Percentiles rank a stretch among this genome's conserved stretches.
phyloP scores from a whole-genome alignment of 1,140 invertebrate species.

The Ostrea denselamellosa region DNA sequence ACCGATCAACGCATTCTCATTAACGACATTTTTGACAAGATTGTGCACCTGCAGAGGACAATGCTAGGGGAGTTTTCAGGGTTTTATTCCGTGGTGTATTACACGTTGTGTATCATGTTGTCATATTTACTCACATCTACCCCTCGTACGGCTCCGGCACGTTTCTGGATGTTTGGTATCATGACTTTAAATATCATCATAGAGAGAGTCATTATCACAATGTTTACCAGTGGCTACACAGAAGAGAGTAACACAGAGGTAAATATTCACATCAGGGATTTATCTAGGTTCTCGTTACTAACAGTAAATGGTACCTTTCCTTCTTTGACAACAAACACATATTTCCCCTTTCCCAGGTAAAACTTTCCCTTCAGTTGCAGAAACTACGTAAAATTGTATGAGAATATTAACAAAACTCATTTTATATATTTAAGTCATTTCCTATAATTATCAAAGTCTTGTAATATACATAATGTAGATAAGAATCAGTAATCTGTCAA shows the following conservation, averaged over 20 bases:
- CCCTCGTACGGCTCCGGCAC: conserved; percentile 78
- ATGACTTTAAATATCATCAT: conserved; percentile 78
- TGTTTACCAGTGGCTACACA: not conserved
- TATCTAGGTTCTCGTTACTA: no score
- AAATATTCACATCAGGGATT: conserved; percentile 38
- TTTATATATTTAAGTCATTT: no score
- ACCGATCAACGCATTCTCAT: conserved; percentile 81
- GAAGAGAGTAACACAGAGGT: conserved; percentile 29
- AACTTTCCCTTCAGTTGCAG: no score
- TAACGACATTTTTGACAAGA: conserved; percentile 82
- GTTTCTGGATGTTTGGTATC: conserved; percentile 81
- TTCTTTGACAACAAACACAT: no score
- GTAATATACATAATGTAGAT: no score
- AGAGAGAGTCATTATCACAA: conserved; percentile 64
- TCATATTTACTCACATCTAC: conserved; percentile 82
- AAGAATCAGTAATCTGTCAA: no score
- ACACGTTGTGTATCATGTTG: conserved; percentile 79
- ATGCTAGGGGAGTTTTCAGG: conserved; percentile 82
- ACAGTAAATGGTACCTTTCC: no score
- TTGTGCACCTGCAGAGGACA: conserved; percentile 80
- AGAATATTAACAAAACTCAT: no score
- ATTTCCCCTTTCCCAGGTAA: no score
- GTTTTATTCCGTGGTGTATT: conserved; percentile 83
- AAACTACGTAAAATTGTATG: no score
- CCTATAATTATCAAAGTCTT: no score